Evolutionary conservation across 2,888 invertebrate species (phyloP), one percentile per base, ranked within the genome.

Genomic region (Lithophane socia): DNA sequence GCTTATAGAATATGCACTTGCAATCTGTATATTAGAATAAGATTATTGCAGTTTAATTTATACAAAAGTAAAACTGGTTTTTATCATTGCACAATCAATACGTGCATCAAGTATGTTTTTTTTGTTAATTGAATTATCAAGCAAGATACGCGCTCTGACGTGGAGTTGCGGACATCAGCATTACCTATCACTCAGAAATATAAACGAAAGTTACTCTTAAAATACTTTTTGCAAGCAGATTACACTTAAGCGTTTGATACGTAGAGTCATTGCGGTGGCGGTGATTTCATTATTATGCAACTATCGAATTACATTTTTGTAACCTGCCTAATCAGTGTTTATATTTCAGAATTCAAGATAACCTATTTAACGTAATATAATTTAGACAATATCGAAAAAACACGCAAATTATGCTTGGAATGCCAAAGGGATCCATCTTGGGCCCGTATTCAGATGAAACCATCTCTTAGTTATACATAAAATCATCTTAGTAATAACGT

Each of bases 1-100:
- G 42, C 65, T 75, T 74, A 73, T 65, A 70, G 52, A 79, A 75
- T 79, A 85, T 82, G 60, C 73, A 70, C 42, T 61, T 76, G n/a
- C 63, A 82, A 82, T 73, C 29, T 85, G 68, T 58, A 18, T 71
- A 58, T 63, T 77, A 44, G 54, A 58, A 18, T 71, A 16, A 24
- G 24, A 79, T 73, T 54, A 80, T 56, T 60, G 70, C 65, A 68
- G 12, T 65, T 74, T 74, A 29, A 65, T 68, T 54, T 67, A 42
- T 21, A 56, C 37, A 49, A 29, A 52, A 56, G 24, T 21, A 13
- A 66, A 54, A 58, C 54, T 49, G 42, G 64, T 65, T 82, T 79
- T 67, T 56, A 47, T 5, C 9, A 49, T 52, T 42, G 63, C 16
- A 24, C 37, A 21, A 24, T 37, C 1, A n/a, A 18, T 63, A 54